Evolutionary conservation across 1,140 invertebrate species (phyloP).

Genomic region (Lepidotrigona ventralis): DNA sequence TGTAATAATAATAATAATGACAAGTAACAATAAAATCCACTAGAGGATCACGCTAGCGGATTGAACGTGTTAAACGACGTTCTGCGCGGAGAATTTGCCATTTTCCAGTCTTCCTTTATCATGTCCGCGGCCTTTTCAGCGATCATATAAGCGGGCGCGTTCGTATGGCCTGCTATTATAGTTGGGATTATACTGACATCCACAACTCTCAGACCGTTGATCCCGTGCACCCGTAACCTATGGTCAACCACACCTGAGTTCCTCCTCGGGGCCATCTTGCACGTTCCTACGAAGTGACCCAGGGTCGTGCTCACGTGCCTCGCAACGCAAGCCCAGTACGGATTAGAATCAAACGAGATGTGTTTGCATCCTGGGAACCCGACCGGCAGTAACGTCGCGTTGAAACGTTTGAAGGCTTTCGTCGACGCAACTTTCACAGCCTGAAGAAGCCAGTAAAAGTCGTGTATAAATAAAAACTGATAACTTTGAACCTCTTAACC

Average conservation of each 20-base stretch:
- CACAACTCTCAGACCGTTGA: constrained; percentile 76
- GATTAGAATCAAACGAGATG: constrained; percentile 82
- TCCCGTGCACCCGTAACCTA: constrained; percentile 74
- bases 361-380: constrained; percentile 86
- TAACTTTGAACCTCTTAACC: too few species aligned
- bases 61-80: neutral
- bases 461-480: too few species aligned
- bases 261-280: constrained; percentile 80
- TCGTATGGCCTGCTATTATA: constrained; percentile 78
- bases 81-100: neutral
- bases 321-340: constrained; percentile 88
- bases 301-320: constrained; percentile 85
- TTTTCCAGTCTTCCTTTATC: constrained; percentile 77
- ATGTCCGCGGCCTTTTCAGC: constrained; percentile 80
- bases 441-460: constrained; percentile 66
- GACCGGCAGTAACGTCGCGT: constrained; percentile 82
- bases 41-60: too few species aligned
- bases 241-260: constrained; percentile 78
- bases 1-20: too few species aligned
- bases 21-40: too few species aligned
- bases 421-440: constrained; percentile 83
- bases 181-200: constrained; percentile 80
- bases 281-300: constrained; percentile 87
- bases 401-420: constrained; percentile 82
- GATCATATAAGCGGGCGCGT: constrained; percentile 79